A percentile compares a stretch with the other conserved stretches of the same genome.
phyloP scores from a whole-genome alignment of 2,113 vertebrate species.

The Oceanodroma tethys region DNA sequence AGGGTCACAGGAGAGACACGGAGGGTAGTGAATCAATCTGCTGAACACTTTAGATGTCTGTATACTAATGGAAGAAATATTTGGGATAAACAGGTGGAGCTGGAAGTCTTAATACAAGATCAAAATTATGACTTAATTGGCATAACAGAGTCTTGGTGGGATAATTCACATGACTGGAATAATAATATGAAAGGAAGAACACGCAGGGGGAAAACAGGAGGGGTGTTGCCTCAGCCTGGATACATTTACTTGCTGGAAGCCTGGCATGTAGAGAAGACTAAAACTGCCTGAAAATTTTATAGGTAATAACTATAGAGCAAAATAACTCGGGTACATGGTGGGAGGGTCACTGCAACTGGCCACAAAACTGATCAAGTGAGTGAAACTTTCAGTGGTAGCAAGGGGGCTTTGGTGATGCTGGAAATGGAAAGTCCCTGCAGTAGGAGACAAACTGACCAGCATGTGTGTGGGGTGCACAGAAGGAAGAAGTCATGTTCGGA shows the following conservation, averaged over 20 bases:
- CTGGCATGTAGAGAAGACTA: neutral
- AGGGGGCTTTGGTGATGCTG: neutral
- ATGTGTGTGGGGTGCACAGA: neutral
- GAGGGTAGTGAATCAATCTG: neutral
- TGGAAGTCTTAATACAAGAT: constrained; percentile 28
- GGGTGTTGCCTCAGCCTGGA: neutral
- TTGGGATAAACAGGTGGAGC: constrained; percentile 31
- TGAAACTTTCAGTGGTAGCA: neutral
- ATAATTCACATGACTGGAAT: constrained; percentile 3
- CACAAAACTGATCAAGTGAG: neutral
- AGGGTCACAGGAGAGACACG: neutral
- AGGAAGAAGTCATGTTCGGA: neutral
- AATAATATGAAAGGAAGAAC: constrained; percentile 22
- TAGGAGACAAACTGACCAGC: neutral
- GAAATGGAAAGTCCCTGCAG: neutral
- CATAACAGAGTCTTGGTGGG: constrained; percentile 17
- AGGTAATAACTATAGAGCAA: neutral
- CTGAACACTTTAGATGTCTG: neutral
- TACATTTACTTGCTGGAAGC: neutral
- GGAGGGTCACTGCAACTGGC: neutral
- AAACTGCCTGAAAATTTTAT: neutral
- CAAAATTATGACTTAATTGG: constrained; percentile 51
- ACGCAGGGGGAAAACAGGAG: neutral
- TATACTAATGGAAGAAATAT: constrained; percentile 6
- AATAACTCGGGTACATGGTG: neutral